Evolutionary conservation across 2,113 vertebrate species (phyloP).

Genomic region (Cyprinus carpio): DNA sequence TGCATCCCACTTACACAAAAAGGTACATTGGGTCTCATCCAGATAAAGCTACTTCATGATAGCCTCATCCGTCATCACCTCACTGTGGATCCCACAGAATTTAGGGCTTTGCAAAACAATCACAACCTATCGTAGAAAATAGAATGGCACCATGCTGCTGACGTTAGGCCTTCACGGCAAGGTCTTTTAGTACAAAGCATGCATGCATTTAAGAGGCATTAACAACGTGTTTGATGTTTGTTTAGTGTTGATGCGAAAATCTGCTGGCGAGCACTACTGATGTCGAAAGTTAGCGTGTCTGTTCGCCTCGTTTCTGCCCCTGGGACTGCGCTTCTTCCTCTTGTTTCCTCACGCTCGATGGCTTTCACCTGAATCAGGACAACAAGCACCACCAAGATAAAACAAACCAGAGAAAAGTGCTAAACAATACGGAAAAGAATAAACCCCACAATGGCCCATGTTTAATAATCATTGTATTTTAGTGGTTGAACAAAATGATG

Average conservation of each 20-base stretch:
- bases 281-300: slow-evolving; percentile 94
- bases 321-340: slow-evolving; percentile 92
- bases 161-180: not conserved
- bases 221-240: not conserved
- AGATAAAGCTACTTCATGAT: not conserved
- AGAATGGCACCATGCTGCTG: not conserved
- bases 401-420: not conserved
- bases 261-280: slow-evolving; percentile 78
- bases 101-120: not conserved
- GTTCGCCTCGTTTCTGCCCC: slow-evolving; percentile 90
- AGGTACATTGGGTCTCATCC: not conserved
- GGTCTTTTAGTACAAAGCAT: not conserved
- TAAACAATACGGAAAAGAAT: not conserved
- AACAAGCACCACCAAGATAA: not conserved
- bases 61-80: not conserved
- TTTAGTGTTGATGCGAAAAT: slow-evolving; percentile 14
- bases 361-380: slow-evolving; percentile 88
- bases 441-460: not conserved
- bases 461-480: not conserved
- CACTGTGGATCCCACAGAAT: not conserved
- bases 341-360: slow-evolving; percentile 94
- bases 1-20: not conserved
- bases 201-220: slow-evolving; percentile 20
- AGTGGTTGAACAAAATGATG: not conserved
- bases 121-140: not conserved